Evolutionary conservation across 2,113 vertebrate species (phyloP), one percentile per base, ranked within the genome.

Genomic region (Nannospalax galili): DNA sequence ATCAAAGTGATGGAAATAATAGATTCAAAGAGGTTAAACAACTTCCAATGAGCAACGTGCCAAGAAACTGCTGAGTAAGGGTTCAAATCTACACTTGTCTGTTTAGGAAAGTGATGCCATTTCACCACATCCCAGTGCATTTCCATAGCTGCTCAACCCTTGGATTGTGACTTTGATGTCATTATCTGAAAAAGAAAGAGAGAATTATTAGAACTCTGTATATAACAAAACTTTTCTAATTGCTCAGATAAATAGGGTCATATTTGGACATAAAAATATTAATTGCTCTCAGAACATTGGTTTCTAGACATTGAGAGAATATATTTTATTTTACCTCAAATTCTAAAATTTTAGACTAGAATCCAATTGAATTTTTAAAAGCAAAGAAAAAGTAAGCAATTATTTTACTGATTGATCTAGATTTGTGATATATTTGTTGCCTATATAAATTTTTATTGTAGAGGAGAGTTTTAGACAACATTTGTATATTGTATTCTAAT

Each of bases 141-240:
- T 20, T 15, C 11, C 2, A 28, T 7, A 30, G 73, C 2, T 2
- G 2, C 2, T 74, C 67, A 12, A 79, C 2, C 19, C 37, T 56
- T 89, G 22, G 45, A 65, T 80, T 37, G 10, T 70, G 45, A 64
- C 4, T 82, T 88, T 69, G 24, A 64, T 82, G 52, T 17, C 19
- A 92, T 56, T 82, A 74, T 70, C 11, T 88, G 40, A 97, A 92
- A 64, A 89, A 16, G 73, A 91, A 91, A 52, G n/a, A 80, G 72
- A 89, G 28, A 72, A 7, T 28, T 95, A 4, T 92, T 65, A 94
- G 35, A 32, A n/a, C 10, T 93, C 15, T 93, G 3, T 94, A 0
- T 64, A 16, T 70, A n/a, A n/a, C n/a, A 56, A 37, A 8, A 58
- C 3, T 94, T 16, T 64, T 40, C 58, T 89, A 91, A 89, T 85